Evolutionary conservation across 2,888 invertebrate genomes (phyloP).

Genomic region (Perizoma affinitatum): DNA sequence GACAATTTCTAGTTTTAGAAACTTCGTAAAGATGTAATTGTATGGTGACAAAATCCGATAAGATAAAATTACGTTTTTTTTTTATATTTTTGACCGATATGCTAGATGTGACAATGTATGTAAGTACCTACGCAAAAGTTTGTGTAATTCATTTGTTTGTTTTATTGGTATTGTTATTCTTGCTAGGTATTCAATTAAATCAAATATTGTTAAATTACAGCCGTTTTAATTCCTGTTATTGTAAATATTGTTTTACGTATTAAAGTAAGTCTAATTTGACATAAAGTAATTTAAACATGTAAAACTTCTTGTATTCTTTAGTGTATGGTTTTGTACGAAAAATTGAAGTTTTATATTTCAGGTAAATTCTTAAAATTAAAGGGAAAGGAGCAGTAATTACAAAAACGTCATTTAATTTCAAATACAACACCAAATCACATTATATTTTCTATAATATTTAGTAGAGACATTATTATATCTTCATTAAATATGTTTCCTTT

Average conservation of each 20-base stretch:
- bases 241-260: neutral
- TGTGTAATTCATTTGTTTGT: too few species aligned
- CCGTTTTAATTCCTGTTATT: neutral
- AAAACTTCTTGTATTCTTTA: slow-evolving; percentile 23
- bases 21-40: neutral
- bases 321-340: slow-evolving; percentile 31
- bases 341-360: slow-evolving; percentile 33
- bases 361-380: slow-evolving; percentile 42
- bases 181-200: too few species aligned
- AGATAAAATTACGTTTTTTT: too few species aligned
- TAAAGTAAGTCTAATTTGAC: neutral
- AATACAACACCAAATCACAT: slow-evolving; percentile 84
- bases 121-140: too few species aligned
- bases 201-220: too few species aligned
- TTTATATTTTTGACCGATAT: too few species aligned
- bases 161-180: too few species aligned
- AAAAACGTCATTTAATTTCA: slow-evolving; percentile 82
- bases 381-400: slow-evolving; percentile 78
- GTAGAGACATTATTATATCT: slow-evolving; percentile 68
- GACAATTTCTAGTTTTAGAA: slow-evolving; percentile 20
- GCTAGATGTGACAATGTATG: too few species aligned
- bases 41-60: too few species aligned
- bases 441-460: slow-evolving; percentile 82
- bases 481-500: slow-evolving; percentile 66
- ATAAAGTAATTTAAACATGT: slow-evolving; percentile 8